A percentile compares a stretch with the other conserved stretches of the same genome.
Evolutionary conservation across 2,888 invertebrate genomes (phyloP).

Genomic region (Hemicrepidius hirtus): DNA sequence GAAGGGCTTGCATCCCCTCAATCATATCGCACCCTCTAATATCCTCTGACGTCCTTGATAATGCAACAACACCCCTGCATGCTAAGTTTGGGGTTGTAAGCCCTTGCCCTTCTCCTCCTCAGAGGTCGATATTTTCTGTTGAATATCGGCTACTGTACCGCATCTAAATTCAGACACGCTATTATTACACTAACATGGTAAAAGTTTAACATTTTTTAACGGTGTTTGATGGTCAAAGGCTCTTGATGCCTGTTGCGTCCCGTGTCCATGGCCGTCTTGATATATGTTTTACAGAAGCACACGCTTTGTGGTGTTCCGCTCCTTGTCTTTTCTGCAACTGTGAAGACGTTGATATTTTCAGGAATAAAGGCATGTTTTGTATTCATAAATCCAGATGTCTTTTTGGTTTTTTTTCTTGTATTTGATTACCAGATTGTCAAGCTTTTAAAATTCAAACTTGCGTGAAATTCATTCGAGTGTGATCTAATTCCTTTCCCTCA

Average conservation of each 20-base stretch:
- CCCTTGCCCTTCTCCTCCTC: constrained; percentile 37
- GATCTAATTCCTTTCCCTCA: constrained; percentile 27
- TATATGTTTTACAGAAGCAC: constrained; percentile 43
- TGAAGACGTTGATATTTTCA: constrained; percentile 19
- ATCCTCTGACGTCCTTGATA: constrained; percentile 72
- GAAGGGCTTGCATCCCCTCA: constrained; percentile 65
- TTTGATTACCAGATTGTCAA: constrained; percentile 21
- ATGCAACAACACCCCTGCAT: constrained; percentile 70
- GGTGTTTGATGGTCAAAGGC: neutral
- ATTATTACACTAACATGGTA: neutral
- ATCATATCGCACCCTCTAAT: constrained; percentile 73
- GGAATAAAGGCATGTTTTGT: neutral
- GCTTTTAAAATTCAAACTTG: constrained; percentile 35
- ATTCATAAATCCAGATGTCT: constrained; percentile 39
- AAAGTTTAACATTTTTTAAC: neutral
- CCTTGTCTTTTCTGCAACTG: constrained; percentile 23
- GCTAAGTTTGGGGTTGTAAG: constrained; percentile 54
- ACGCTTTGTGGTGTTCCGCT: constrained; percentile 50
- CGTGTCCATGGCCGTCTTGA: constrained; percentile 32
- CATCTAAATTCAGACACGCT: constrained; percentile 14
- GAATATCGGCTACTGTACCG: constrained; percentile 41
- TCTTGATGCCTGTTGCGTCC: constrained; percentile 29
- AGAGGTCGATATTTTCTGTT: constrained; percentile 46
- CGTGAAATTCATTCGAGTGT: constrained; percentile 44
- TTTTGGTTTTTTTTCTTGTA: neutral